Evolutionary conservation across 2,113 vertebrate genomes (phyloP).

Genomic region (Ophthalmotilapia sp.): DNA sequence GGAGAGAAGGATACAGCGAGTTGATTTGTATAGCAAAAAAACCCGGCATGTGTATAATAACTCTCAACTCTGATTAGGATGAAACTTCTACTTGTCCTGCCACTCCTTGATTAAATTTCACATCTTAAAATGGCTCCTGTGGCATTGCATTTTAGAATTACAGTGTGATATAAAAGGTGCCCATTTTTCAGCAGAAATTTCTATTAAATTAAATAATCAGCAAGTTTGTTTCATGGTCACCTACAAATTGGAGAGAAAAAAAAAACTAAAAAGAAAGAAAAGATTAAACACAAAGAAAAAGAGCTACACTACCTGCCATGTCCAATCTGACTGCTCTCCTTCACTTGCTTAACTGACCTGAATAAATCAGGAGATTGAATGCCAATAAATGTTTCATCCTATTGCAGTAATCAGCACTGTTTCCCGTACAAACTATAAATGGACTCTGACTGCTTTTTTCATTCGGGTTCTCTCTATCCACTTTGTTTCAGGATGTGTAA

Average conservation of each 20-base stretch:
- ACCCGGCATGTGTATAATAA: constrained; percentile 34
- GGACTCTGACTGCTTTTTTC: constrained; percentile 11
- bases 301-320: background rate
- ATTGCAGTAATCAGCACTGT: constrained; percentile 49
- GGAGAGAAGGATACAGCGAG: background rate
- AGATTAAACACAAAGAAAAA: background rate
- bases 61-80: constrained; percentile 56
- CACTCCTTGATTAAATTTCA: constrained; percentile 66
- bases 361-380: constrained; percentile 61
- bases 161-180: constrained; percentile 44
- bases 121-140: constrained; percentile 22
- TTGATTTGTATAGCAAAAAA: background rate
- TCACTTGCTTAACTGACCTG: constrained; percentile 31
- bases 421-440: constrained; percentile 59
- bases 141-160: constrained; percentile 15
- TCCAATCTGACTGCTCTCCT: constrained; percentile 25
- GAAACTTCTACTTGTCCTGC: constrained; percentile 36
- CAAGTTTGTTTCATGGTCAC: background rate
- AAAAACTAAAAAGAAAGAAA: background rate
- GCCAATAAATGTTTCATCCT: constrained; percentile 52
- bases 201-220: constrained; percentile 48
- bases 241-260: background rate
- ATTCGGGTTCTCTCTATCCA: background rate
- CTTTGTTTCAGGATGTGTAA: constrained; percentile 29
- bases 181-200: constrained; percentile 55